Conservation (phyloP, 1,140 invertebrate genomes). For the Portunus trituberculatus region DNA sequence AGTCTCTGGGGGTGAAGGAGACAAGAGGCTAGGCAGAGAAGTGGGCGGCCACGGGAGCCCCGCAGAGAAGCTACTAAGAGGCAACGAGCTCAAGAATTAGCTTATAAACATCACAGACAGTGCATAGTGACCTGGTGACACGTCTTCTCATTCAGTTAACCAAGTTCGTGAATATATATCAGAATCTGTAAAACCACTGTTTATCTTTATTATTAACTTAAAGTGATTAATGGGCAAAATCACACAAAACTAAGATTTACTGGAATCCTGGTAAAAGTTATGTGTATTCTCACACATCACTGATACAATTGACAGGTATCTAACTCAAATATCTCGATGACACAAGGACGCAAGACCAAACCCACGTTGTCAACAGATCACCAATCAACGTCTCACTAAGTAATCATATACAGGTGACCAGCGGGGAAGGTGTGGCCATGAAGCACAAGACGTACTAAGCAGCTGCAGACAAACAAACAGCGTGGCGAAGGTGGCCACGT, state of each 20-base stretch:
- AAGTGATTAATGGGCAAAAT: no score
- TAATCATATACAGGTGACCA: not conserved
- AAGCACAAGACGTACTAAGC: not conserved
- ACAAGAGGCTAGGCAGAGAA: constrained; percentile 68
- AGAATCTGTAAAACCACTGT: no score
- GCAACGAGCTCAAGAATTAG: constrained; percentile 39
- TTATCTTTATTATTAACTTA: no score
- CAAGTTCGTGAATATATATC: no score
- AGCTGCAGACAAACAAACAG: not conserved
- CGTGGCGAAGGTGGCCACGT: not conserved
- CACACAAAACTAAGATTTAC: no score
- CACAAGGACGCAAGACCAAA: no score
- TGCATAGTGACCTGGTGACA: not conserved
- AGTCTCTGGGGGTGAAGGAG: constrained; percentile 70
- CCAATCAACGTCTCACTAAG: not conserved
- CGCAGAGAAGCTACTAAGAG: constrained; percentile 53
- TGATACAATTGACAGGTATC: no score
- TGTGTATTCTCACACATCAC: no score
- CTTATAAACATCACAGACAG: not conserved
- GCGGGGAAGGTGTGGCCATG: no score
- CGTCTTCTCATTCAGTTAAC: not conserved
- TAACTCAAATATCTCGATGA: no score
- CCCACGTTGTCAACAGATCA: not conserved
- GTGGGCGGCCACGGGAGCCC: constrained; percentile 49
- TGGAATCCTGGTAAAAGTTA: no score